A percentile compares a stretch with the other conserved stretches of the same genome.
Conservation (phyloP, 2,797 vertebrate genomes). For the Anolis apletophallus region DNA sequence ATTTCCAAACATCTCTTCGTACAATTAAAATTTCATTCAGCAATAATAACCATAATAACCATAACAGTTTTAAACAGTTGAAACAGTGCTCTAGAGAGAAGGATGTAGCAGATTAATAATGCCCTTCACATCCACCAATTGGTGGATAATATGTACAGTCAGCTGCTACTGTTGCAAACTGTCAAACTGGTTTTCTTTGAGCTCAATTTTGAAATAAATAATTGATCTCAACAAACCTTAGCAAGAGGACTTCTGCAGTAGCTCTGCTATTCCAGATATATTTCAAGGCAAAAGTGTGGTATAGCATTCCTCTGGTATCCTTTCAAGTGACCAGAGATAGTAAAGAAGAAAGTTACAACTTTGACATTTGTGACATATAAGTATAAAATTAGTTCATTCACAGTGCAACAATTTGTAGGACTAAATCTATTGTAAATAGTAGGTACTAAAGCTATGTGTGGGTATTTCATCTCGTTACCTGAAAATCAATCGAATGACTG, state of each 20-base stretch:
- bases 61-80: background rate
- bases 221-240: background rate
- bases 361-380: rapidly evolving
- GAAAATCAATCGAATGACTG: background rate
- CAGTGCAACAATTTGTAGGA: rapidly evolving
- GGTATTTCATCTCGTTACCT: background rate
- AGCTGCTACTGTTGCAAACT: background rate
- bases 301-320: background rate
- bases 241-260: background rate
- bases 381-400: rapidly evolving
- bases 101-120: background rate
- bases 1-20: background rate
- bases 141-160: background rate
- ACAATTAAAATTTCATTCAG: background rate
- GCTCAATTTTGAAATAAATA: background rate
- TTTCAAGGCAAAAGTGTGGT: background rate
- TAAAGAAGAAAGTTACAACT: background rate
- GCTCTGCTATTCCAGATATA: background rate
- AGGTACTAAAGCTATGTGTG: no score
- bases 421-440: no score
- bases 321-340: constrained; percentile 7
- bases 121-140: background rate
- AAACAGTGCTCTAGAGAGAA: background rate
- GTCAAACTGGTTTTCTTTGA: background rate
- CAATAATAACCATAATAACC: background rate